Base-by-base conservation (phyloP, 2,113 vertebrate genomes). In the Petromus typicus region DNA sequence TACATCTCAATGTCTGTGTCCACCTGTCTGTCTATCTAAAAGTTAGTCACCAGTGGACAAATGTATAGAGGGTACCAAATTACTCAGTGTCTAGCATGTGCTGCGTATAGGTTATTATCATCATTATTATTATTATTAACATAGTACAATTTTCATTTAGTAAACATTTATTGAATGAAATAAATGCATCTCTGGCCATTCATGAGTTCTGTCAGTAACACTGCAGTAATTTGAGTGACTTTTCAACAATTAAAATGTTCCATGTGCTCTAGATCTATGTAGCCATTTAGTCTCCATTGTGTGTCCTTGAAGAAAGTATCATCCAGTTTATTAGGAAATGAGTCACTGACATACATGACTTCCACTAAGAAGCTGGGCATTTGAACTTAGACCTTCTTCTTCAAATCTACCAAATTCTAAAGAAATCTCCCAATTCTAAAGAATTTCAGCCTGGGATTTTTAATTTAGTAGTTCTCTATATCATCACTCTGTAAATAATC, bases 41-140 rank as follows among this genome's bases (percentile, higher is more conserved):
- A 61, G 37, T 87, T 37, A 61, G 32, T 5, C 67, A 22, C 45
- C 13, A 54, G 37, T 30, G 23, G 20, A 25, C n/a, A 43, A 27
- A 37, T n/a, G 66, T 13, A 25, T 67, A 73, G 10, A 16, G 27
- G 27, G 27, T 27, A 30, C 23, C 25, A 73, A 84, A 64, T 30
- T 9, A 67, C 20, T 1, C 40, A 59, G 3, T 89, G 11, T 3
- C 20, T 66, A 5, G 17, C n/a, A 59, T 6, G n/a, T 20, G 51
- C 20, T 81, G 90, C 92, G 3, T 95, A 71, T 93, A 86, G 16
- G 30, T 63, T 76, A 37, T 51, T 0, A 75, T 89, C 81, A 63
- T 45, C 88, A 23, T 86, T 37, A 85, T 91, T 92, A 23, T 63
- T 82, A 57, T 90, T 66, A 71, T 57, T 69, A 45, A 63, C 61